Percentiles rank a stretch among this genome's conserved stretches.
These are phyloP conservation scores for Perizoma flavofasciatum DNA, from an alignment of 2,888 invertebrate species.

Conservation along the genomic window DNA sequence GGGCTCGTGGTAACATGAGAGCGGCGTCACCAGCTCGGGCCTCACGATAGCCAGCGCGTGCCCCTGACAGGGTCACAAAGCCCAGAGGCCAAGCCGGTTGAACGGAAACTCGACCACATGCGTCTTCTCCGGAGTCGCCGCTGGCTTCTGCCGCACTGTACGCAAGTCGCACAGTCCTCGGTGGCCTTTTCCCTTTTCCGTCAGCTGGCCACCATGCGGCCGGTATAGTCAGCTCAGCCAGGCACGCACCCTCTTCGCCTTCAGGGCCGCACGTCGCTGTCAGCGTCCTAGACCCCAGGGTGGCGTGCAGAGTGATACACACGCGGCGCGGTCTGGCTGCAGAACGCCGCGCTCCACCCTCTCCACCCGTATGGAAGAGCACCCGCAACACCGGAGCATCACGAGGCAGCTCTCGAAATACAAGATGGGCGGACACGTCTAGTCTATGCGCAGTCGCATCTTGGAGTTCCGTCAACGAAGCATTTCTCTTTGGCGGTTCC, in stretches of 20 bases:
- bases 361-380: conserved; percentile 95
- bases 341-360: conserved; percentile 91
- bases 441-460: conserved; percentile 89
- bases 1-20: conserved; percentile 93
- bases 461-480: conserved; percentile 83
- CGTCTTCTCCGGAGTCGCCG: conserved; percentile 86
- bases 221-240: conserved; percentile 94
- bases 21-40: conserved; percentile 92
- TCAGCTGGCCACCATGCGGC: conserved; percentile 95
- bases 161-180: conserved; percentile 90
- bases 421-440: conserved; percentile 97
- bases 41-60: conserved; percentile 92
- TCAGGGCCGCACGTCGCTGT: conserved; percentile 97
- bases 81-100: conserved; percentile 87
- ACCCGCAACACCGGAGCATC: conserved; percentile 96
- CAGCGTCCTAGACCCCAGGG: conserved; percentile 84
- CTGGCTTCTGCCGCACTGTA: conserved; percentile 95
- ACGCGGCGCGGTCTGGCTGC: conserved; percentile 88
- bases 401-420: conserved; percentile 92
- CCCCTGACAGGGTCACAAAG: conserved; percentile 89
- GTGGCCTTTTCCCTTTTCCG: conserved; percentile 86
- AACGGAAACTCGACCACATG: conserved; percentile 88
- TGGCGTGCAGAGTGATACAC: conserved; percentile 92
- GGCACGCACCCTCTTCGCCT: conserved; percentile 95
- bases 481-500: conserved; percentile 85